A percentile compares a stretch with the other conserved stretches of the same genome.
phyloP scores from a whole-genome alignment of 2,888 invertebrate genomes.

The Oxycera nigricornis region DNA sequence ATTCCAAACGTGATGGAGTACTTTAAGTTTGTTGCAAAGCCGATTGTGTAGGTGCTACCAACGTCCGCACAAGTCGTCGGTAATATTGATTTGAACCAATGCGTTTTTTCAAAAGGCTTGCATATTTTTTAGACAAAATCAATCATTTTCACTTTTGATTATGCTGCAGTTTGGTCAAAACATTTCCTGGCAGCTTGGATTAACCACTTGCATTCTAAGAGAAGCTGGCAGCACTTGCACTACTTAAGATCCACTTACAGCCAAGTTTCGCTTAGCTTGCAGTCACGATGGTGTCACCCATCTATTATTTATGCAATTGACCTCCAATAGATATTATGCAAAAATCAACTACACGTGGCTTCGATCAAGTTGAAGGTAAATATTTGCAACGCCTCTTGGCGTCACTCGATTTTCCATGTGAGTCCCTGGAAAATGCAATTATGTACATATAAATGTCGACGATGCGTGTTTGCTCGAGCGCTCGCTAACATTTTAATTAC shows the following conservation, averaged over 20 bases:
- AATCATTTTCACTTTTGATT: too few relatives aligned
- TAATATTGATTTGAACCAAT: background rate
- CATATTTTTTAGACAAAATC: background rate
- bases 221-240: too few relatives aligned
- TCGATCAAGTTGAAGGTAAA: conserved; percentile 38
- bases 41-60: background rate
- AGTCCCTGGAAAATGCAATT: background rate
- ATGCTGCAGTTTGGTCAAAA: too few relatives aligned
- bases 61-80: background rate
- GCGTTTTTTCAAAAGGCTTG: background rate
- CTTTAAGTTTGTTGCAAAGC: background rate
- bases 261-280: background rate
- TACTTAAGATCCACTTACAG: too few relatives aligned
- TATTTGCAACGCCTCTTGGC: conserved; percentile 10
- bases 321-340: conserved; percentile 32
- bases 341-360: conserved; percentile 32
- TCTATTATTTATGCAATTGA: conserved; percentile 27
- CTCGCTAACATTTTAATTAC: background rate
- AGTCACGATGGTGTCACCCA: background rate
- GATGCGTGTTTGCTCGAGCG: background rate
- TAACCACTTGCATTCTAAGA: too few relatives aligned
- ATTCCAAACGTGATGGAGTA: background rate
- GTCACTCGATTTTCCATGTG: background rate
- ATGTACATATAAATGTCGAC: background rate
- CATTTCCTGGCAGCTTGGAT: too few relatives aligned